Conservation (phyloP, 2,888 invertebrate genomes). For the Scaptomyza caliginosa region DNA sequence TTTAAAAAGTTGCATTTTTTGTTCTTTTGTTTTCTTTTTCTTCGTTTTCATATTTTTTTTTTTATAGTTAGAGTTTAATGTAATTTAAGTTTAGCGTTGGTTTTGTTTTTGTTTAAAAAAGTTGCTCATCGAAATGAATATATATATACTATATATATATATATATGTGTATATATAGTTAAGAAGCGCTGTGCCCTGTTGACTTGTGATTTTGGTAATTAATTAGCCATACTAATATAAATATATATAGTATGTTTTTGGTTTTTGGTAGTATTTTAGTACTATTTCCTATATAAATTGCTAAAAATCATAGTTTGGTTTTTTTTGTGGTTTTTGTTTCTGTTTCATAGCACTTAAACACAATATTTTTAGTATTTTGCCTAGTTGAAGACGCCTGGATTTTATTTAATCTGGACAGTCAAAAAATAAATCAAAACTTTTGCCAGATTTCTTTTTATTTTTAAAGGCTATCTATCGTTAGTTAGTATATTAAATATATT, state of each 20-base stretch:
- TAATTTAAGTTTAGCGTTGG: slow-evolving; percentile 67
- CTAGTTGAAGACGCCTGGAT: slow-evolving; percentile 70
- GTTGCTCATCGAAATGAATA: slow-evolving; percentile 66
- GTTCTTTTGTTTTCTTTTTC: slow-evolving; percentile 20
- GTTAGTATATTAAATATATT: background rate
- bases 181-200: slow-evolving; percentile 80
- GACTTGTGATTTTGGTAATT: slow-evolving; percentile 60
- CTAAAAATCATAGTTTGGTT: slow-evolving; percentile 63
- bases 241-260: slow-evolving; percentile 13
- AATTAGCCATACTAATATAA: slow-evolving; percentile 16
- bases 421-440: slow-evolving; percentile 53
- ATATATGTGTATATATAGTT: slow-evolving; percentile 47
- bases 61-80: slow-evolving; percentile 53
- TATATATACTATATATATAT: slow-evolving; percentile 35
- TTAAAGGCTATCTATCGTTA: slow-evolving; percentile 43
- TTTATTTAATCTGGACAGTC: slow-evolving; percentile 45
- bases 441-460: slow-evolving; percentile 1
- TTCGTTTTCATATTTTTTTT: background rate
- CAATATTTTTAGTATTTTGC: slow-evolving; percentile 42
- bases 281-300: slow-evolving; percentile 58
- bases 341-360: slow-evolving; percentile 56
- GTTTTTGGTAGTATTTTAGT: slow-evolving; percentile 2
- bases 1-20: slow-evolving; percentile 66
- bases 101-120: slow-evolving; percentile 56
- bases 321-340: too few relatives aligned